Evolutionary conservation across 2,113 vertebrate species (phyloP).

Genomic region (Lota lota): DNA sequence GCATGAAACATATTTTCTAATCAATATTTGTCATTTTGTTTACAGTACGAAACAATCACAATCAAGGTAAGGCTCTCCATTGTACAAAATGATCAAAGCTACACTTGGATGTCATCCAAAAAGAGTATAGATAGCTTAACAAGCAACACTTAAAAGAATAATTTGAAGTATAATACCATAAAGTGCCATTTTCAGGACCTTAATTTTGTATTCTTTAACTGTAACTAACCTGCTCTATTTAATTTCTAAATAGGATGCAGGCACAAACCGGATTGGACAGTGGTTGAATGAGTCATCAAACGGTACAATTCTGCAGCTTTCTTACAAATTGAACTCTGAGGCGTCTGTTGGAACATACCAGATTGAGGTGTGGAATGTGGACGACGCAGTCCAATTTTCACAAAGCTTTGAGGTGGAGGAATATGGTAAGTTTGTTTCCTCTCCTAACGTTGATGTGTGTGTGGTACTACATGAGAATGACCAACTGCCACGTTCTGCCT

Average conservation of each 20-base stretch:
- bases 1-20: no score
- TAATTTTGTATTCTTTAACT: no score
- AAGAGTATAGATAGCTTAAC: no score
- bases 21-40: slow-evolving; percentile 7
- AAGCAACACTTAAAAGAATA: no score
- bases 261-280: slow-evolving; percentile 58
- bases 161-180: no score
- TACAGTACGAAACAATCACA: slow-evolving; percentile 53
- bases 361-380: slow-evolving; percentile 25
- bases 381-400: accelerated
- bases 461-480: background rate
- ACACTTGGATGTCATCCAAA: no score
- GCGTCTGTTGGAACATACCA: slow-evolving; percentile 51
- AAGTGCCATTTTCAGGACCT: no score
- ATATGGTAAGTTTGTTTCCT: slow-evolving; percentile 52
- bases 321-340: slow-evolving; percentile 62
- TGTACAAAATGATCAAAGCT: no score
- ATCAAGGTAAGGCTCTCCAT: slow-evolving; percentile 54
- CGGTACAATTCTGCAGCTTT: slow-evolving; percentile 58
- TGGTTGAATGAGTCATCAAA: slow-evolving; percentile 56
- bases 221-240: no score
- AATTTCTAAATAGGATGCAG: background rate
- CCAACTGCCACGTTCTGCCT: background rate
- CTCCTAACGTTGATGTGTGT: background rate
- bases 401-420: slow-evolving; percentile 66